phyloP scores from a whole-genome alignment of 2,797 vertebrate genomes.

The Pseudocheirus occidentalis region DNA sequence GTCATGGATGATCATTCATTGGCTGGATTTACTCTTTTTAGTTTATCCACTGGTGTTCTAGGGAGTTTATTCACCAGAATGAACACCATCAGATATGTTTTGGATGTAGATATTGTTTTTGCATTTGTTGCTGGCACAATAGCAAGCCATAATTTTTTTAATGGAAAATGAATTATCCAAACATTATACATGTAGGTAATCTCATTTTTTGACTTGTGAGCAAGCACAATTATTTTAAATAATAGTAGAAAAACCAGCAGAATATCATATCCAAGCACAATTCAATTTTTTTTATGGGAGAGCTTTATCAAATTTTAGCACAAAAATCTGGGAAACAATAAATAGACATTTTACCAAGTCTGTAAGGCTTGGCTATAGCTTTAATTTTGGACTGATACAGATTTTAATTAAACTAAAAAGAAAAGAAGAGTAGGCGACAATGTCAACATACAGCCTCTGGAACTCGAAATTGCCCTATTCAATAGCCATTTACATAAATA shows the following conservation, averaged over 20 bases:
- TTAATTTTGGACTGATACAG: conserved; percentile 35
- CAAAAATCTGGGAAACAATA: neutral
- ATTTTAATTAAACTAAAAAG: conserved; percentile 43
- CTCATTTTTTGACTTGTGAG: conserved; percentile 43
- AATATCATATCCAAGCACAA: neutral
- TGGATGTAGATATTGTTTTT: neutral
- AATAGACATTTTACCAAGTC: conserved; percentile 12
- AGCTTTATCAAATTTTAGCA: neutral
- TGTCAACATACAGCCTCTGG: conserved; percentile 23
- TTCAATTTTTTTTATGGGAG: neutral
- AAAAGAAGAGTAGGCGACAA: conserved; percentile 25
- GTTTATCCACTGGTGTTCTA: neutral
- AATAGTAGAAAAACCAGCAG: neutral
- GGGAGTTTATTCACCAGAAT: neutral
- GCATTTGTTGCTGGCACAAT: neutral
- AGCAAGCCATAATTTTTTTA: neutral
- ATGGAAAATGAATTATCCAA: neutral
- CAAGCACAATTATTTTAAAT: conserved; percentile 7
- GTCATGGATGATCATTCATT: neutral
- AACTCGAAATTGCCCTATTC: conserved; percentile 36
- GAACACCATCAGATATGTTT: neutral
- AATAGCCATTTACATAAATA: conserved; percentile 68
- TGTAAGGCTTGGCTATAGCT: neutral
- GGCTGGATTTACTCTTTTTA: neutral
- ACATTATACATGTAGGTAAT: neutral